Conservation (phyloP, 2,113 vertebrate species). For the Phainopepla nitens region DNA sequence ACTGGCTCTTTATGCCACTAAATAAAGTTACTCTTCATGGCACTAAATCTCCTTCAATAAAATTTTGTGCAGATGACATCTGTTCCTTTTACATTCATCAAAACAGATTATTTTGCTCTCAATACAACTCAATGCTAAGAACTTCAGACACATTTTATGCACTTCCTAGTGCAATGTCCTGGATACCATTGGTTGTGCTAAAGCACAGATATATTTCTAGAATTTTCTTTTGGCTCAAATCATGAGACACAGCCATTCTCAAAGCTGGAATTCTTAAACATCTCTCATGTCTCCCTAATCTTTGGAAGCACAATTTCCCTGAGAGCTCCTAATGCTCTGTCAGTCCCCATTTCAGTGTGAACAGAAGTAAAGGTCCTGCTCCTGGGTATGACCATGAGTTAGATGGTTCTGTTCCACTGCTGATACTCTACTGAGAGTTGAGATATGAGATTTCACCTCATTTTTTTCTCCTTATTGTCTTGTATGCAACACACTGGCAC, state of each 20-base stretch:
- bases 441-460: not conserved
- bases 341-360: not conserved
- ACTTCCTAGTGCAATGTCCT: not conserved
- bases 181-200: not conserved
- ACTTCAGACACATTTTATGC: not conserved
- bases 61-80: not conserved
- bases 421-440: not conserved
- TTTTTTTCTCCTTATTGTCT: not conserved
- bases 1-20: not conserved
- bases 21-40: not conserved
- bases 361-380: not conserved
- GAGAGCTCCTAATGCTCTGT: not conserved
- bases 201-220: not conserved
- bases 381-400: not conserved
- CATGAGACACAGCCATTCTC: not conserved
- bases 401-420: not conserved
- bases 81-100: not conserved
- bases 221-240: not conserved
- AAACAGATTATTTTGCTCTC: not conserved
- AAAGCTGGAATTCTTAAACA: not conserved
- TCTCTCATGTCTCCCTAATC: not conserved
- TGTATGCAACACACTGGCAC: not conserved
- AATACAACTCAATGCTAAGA: not conserved
- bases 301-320: not conserved
- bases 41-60: not conserved